phyloP scores from a whole-genome alignment of 2,797 vertebrate genomes.

The Notamacropus eugenii region DNA sequence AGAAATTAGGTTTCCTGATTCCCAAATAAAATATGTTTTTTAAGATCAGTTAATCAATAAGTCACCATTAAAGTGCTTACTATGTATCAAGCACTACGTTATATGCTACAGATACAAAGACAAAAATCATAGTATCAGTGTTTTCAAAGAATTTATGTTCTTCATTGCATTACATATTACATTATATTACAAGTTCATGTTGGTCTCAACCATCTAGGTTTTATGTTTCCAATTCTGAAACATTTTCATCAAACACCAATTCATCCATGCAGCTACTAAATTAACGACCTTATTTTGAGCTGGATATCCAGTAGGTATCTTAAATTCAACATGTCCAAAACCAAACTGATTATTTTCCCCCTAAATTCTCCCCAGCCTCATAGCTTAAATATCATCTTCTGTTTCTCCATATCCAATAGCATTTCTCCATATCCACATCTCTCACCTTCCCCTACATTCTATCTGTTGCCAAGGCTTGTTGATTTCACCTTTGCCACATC shows the following conservation, averaged over 20 bases:
- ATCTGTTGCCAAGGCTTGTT: not conserved
- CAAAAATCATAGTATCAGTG: not conserved
- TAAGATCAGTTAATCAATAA: not conserved
- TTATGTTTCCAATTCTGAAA: not conserved
- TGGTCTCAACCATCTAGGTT: not conserved
- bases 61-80: not conserved
- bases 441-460: not conserved
- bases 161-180: not conserved
- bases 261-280: not conserved
- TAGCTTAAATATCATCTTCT: not conserved
- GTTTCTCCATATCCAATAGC: not conserved
- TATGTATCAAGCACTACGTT: not conserved
- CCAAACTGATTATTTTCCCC: not conserved
- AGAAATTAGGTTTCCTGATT: not conserved
- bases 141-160: not conserved
- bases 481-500: not conserved
- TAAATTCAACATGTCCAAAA: not conserved
- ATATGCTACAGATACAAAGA: not conserved
- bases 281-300: not conserved
- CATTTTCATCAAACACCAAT: not conserved
- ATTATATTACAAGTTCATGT: not conserved
- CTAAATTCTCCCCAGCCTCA: not conserved
- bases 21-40: not conserved
- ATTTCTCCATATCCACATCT: not conserved
- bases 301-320: not conserved